Conservation (phyloP, 2,797 vertebrate species). For the Dicrostonyx torquatus region DNA sequence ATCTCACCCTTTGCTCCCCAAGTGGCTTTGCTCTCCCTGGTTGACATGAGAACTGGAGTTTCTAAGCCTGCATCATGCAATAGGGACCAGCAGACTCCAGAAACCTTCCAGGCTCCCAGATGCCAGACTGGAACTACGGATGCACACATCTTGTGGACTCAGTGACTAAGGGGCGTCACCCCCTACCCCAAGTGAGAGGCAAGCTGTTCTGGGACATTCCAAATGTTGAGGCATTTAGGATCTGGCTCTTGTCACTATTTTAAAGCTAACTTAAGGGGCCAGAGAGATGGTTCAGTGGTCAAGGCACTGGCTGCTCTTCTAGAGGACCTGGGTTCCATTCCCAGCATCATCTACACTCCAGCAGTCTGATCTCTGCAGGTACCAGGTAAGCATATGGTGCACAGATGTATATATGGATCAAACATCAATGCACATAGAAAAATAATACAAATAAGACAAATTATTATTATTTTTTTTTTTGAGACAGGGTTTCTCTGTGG, state of each 20-base stretch:
- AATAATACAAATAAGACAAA: not conserved
- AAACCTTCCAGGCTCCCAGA: not conserved
- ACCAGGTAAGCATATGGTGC: not conserved
- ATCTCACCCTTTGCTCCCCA: not conserved
- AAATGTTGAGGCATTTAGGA: not conserved
- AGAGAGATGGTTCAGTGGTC: not conserved
- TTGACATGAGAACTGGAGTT: not conserved
- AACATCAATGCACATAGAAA: not conserved
- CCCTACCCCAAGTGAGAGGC: not conserved
- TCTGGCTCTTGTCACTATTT: not conserved
- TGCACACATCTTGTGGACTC: not conserved
- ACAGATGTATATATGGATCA: not conserved
- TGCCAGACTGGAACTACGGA: not conserved
- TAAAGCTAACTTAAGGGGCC: not conserved
- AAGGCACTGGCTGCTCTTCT: not conserved
- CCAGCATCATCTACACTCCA: too few relatives aligned
- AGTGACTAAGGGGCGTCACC: not conserved
- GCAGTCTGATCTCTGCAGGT: not conserved
- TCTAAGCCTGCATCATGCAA: not conserved
- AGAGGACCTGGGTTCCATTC: not conserved
- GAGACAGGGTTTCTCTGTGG: too few relatives aligned
- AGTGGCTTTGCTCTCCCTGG: too few relatives aligned
- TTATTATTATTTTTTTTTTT: too few relatives aligned
- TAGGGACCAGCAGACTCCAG: too few relatives aligned
- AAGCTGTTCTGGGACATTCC: too few relatives aligned